Evolutionary conservation across 2,113 vertebrate genomes (phyloP).

Genomic region (Mugil cephalus): DNA sequence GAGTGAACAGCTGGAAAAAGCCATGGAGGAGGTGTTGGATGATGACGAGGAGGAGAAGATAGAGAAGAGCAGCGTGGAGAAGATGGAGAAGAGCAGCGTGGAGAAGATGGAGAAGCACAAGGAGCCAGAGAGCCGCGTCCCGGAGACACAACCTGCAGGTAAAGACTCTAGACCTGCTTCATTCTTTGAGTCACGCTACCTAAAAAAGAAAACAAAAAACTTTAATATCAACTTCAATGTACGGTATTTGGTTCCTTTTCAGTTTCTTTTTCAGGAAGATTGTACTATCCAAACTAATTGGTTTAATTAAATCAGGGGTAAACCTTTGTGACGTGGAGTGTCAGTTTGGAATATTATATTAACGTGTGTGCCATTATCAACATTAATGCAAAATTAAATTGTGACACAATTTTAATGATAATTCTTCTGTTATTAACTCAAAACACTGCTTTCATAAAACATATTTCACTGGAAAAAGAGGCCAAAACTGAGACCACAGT

Average conservation of each 20-base stretch:
- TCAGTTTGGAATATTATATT: too few species aligned
- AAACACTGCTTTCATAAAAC: too few species aligned
- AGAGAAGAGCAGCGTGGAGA: conserved; percentile 71
- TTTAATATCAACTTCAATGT: not conserved
- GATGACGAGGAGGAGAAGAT: conserved; percentile 81
- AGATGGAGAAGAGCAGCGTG: conserved; percentile 70
- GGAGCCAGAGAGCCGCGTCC: conserved; percentile 35
- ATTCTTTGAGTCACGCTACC: too few species aligned
- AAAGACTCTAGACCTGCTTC: not conserved
- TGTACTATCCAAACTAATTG: not conserved
- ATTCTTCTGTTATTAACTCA: too few species aligned
- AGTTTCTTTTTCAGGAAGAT: not conserved
- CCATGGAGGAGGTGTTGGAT: conserved; percentile 93
- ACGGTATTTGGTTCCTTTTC: too few species aligned
- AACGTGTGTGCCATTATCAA: too few species aligned
- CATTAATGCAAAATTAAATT: too few species aligned
- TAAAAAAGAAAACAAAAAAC: too few species aligned
- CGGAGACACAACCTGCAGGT: conserved; percentile 61
- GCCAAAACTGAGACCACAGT: too few species aligned
- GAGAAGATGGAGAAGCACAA: conserved; percentile 71
- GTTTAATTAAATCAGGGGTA: not conserved
- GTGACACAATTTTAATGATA: too few species aligned
- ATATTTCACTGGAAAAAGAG: too few species aligned
- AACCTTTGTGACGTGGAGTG: too few species aligned
- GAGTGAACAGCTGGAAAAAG: conserved; percentile 93